Conservation (phyloP, 2,113 vertebrate genomes). For the Nannospalax galili region DNA sequence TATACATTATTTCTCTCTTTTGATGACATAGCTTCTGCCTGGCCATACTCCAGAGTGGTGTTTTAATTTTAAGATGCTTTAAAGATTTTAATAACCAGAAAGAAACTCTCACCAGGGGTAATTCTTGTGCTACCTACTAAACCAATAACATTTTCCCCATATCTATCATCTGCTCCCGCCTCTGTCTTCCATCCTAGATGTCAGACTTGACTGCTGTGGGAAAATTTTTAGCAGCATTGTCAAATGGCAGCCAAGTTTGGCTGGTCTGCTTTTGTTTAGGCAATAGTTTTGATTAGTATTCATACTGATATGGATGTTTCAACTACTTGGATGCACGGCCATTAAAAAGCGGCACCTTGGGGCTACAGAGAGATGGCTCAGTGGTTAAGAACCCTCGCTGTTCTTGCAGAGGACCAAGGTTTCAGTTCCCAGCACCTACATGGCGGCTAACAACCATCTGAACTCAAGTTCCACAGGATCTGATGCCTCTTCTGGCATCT, state of each 20-base stretch:
- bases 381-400: no score
- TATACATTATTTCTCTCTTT: not conserved
- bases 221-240: not conserved
- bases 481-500: no score
- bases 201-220: not conserved
- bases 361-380: no score
- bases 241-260: not conserved
- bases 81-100: conserved; percentile 27
- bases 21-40: not conserved
- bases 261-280: not conserved
- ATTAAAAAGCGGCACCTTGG: not conserved
- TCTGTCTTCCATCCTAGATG: not conserved
- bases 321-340: not conserved
- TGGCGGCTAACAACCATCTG: no score
- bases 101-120: not conserved
- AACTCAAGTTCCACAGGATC: no score
- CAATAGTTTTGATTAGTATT: not conserved
- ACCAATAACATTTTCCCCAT: not conserved
- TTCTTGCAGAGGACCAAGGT: no score
- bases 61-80: conserved; percentile 17
- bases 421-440: no score
- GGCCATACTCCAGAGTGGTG: not conserved
- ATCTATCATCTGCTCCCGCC: not conserved
- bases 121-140: not conserved
- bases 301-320: not conserved